Conservation (phyloP, 1,140 invertebrate species). For the Chironomus striatipennis region DNA sequence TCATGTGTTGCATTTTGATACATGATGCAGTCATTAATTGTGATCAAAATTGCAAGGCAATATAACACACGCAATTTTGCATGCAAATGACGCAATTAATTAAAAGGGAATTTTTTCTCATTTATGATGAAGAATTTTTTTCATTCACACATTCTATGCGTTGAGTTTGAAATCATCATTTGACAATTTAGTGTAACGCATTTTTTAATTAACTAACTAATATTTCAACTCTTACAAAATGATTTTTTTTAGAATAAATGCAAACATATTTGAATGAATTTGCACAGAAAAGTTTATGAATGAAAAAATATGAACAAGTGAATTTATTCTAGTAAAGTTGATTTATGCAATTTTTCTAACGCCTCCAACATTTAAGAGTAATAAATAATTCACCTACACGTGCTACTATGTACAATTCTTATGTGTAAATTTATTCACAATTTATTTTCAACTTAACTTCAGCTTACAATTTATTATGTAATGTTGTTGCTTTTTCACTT, state of each 20-base stretch:
- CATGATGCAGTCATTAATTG: background rate
- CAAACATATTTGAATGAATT: background rate
- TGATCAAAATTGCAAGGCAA: background rate
- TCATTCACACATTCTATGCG: too few relatives aligned
- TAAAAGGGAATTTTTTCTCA: background rate
- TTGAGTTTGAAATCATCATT: too few relatives aligned
- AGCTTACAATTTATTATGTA: too few relatives aligned
- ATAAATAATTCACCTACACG: constrained; percentile 13
- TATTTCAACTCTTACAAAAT: background rate
- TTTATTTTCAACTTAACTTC: background rate
- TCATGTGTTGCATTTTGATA: constrained; percentile 1
- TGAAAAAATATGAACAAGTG: background rate
- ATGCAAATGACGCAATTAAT: constrained; percentile 8
- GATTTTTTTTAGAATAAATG: background rate
- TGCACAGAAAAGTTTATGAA: too few relatives aligned
- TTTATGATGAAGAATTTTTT: too few relatives aligned
- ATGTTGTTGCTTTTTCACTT: too few relatives aligned
- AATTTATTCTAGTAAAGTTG: background rate
- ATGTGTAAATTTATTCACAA: background rate
- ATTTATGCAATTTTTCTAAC: constrained; percentile 14
- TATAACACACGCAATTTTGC: background rate
- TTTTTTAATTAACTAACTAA: too few relatives aligned
- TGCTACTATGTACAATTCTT: background rate
- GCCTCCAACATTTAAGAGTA: background rate
- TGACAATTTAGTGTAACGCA: too few relatives aligned